Conservation (phyloP, 92 coral and sea anemone species). For the Muricea muricata region DNA sequence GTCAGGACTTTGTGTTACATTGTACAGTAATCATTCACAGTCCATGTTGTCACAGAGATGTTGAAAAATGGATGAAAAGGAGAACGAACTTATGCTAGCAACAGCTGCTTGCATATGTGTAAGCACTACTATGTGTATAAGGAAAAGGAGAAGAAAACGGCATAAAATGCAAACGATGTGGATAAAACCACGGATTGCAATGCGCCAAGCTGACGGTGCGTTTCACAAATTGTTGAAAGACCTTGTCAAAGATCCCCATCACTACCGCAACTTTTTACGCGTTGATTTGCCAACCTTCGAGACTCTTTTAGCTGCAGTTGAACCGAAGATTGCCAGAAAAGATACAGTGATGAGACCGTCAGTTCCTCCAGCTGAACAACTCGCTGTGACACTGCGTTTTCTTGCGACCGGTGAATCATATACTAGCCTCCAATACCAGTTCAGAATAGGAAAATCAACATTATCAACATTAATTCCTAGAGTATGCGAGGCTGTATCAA, state of each 20-base stretch:
- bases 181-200: constrained; percentile 65
- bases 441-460: constrained; percentile 53
- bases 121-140: constrained; percentile 34
- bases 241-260: constrained; percentile 41
- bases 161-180: constrained; percentile 41
- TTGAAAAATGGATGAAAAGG: no score
- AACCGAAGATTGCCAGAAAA: constrained; percentile 3
- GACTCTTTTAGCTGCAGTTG: no score
- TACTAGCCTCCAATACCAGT: constrained; percentile 73
- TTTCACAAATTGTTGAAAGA: constrained; percentile 57
- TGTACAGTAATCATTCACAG: neutral
- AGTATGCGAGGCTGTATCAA: no score
- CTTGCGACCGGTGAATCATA: constrained; percentile 72
- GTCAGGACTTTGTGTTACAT: constrained; percentile 4
- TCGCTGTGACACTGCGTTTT: constrained; percentile 65
- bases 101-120: constrained; percentile 1
- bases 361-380: constrained; percentile 57
- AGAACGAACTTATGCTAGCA: constrained; percentile 12
- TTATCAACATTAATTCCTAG: no score
- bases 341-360: constrained; percentile 41
- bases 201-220: constrained; percentile 49
- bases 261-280: constrained; percentile 50
- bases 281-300: constrained; percentile 49
- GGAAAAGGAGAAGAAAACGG: constrained; percentile 30
- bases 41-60: neutral